Evolutionary conservation across 1,140 invertebrate species (phyloP).

Genomic region (Lasaia peninsularis): DNA sequence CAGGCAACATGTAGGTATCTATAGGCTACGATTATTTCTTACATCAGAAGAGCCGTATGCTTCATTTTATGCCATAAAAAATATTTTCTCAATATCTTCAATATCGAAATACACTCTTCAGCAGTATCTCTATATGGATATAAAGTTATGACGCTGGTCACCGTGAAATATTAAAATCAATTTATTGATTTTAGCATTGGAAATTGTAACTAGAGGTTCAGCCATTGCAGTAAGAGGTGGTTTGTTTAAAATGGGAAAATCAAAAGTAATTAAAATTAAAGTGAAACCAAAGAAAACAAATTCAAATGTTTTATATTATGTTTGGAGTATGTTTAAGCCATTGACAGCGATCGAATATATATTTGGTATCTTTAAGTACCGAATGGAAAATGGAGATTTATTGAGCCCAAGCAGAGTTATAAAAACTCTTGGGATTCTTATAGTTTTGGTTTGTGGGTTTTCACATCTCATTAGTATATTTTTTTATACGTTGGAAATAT

Average conservation of each 20-base stretch:
- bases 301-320: neutral
- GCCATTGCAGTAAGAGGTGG: neutral
- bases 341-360: neutral
- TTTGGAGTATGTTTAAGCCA: neutral
- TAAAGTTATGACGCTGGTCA: too few relatives aligned
- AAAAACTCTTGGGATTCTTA: neutral
- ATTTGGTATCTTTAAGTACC: neutral
- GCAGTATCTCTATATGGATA: too few relatives aligned
- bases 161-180: too few relatives aligned
- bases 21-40: too few relatives aligned
- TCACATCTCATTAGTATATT: neutral
- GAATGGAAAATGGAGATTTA: neutral
- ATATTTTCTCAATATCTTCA: too few relatives aligned
- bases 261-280: neutral
- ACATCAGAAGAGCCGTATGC: too few relatives aligned
- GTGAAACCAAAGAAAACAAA: neutral
- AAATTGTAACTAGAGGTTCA: neutral
- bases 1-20: too few relatives aligned
- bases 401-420: neutral
- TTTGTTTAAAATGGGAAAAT: neutral
- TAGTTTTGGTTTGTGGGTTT: neutral
- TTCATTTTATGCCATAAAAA: too few relatives aligned
- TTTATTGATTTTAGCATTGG: too few relatives aligned
- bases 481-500: too few relatives aligned
- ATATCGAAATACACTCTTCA: too few relatives aligned